Evolutionary conservation across 1,140 invertebrate species (phyloP), one percentile per base, ranked within the genome.

Genomic region (Helicoverpa zea): DNA sequence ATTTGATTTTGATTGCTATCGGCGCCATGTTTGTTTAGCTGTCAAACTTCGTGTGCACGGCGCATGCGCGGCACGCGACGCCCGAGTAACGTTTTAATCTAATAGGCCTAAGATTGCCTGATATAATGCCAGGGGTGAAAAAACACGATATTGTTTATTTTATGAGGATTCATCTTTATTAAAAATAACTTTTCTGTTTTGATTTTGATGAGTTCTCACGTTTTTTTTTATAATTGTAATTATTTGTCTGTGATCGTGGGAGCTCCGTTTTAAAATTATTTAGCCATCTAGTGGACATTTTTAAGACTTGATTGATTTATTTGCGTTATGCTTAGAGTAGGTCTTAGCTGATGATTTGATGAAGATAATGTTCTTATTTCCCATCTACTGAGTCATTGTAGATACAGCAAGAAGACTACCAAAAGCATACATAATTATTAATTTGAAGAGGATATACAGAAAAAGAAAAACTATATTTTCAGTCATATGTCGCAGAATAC

Each of bases 1-100:
- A 92, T 93, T 92, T 91, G 90, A 92, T 90, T 91, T 74, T 63
- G 64, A 83, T 83, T 79, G 87, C 89, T 90, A 91, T 93, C 89
- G 87, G 58, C 35, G 90, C 91, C 91, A 92, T 93, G 90, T 93
- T 93, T 93, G 87, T 90, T 88, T 93, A 92, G 91, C 88, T 92
- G 91, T 91, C 89, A 92, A 89, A 90, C 80, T 86, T 79, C 82
- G 84, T 68, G 83, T 80, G 79, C 56, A 10, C 78, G 84, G 82
- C 90, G 88, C 90, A 86, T 84, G 90, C 89, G 84, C 77, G 88
- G 9, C 91, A 89, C 91, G 92, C 88, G 91, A 83, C 64, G 51
- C 58, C 51, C 73, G 74, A 82, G 76, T 90, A 84, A 88, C 88
- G 83, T 87, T 89, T 86, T 89, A 90, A 92, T 92, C 86, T 92